Base-by-base conservation (phyloP, 2,113 vertebrate genomes). In the Chionis minor region DNA sequence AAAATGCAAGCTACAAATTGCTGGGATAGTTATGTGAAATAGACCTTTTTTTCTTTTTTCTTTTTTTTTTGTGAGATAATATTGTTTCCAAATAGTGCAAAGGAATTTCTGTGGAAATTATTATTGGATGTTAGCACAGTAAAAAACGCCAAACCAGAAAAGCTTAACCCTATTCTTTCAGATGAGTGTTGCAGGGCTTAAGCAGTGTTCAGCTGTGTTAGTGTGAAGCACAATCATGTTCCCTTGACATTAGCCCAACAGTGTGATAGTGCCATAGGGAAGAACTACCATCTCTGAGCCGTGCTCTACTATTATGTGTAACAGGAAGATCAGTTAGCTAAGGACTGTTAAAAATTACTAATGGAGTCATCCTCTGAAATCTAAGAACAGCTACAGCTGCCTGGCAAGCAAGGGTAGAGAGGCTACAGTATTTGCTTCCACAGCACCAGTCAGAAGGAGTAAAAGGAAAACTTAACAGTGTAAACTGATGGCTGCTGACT, bases 401-500 rank as follows among this genome's bases (percentile, higher is more conserved):
- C 44, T 65, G 40, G 32, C 10, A 88, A 91, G 44, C 12, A 65
- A 45, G 9, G 12, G 18, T 18, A 78, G 19, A 10, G 52, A 63
- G 8, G 27, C 24, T 74, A 27, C 16, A 56, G 32, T 12, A n/a
- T 67, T 94, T 96, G n/a, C 44, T 95, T 92, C 61, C 26, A 65
- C 75, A 84, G 27, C n/a, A 88, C 14, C 44, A 81, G 40, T 61
- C 14, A 8, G 59, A 69, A 81, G 30, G 56, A 67, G 44, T 86
- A 40, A 81, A 88, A 93, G 10, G 42, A 49, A 86, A 92, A 92
- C 28, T 21, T 71, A 52, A 78, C n/a, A 49, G 33, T 7, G 1
- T 84, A 69, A 95, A 87, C 69, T 42, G 69, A 78, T 9, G 10
- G 72, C 40, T 96, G 79, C 90, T 90, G 88, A 94, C 55, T 93